Percentiles rank a stretch among this genome's conserved stretches.
These are phyloP conservation scores for Pseudocheirus occidentalis DNA, from an alignment of 2,797 vertebrate species.

Conservation along the genomic window DNA sequence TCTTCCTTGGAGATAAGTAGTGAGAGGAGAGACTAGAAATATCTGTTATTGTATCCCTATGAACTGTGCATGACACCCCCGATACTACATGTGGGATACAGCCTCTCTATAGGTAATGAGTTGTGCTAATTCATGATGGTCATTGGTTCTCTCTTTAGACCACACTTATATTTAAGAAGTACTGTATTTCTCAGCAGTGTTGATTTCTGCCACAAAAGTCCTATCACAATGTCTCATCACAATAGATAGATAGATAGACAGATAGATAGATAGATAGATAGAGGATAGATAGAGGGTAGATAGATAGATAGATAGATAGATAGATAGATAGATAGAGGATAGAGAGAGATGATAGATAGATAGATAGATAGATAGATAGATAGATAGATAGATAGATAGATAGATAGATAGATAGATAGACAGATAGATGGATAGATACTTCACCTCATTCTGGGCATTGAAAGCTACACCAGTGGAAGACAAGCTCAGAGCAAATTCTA, in stretches of 20 bases:
- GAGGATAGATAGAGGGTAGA: no score
- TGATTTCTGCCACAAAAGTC: background rate
- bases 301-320: no score
- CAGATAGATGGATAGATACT: no score
- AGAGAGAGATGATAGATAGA: no score
- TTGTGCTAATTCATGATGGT: background rate
- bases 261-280: no score
- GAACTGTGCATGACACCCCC: background rate
- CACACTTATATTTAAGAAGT: background rate
- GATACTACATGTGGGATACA: background rate
- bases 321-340: no score
- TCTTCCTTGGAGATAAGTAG: background rate
- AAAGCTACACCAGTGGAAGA: background rate
- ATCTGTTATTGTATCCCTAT: background rate
- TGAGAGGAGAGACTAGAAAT: background rate
- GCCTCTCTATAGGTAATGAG: background rate
- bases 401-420: no score
- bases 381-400: no score
- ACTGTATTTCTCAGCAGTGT: background rate
- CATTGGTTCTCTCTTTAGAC: background rate
- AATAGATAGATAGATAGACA: no score
- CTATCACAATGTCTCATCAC: background rate
- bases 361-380: no score
- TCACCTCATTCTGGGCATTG: background rate
- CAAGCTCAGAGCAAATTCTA: background rate